Evolutionary conservation across 2,888 invertebrate species (phyloP), one percentile per base, ranked within the genome.

Genomic region (Heliconius sara): DNA sequence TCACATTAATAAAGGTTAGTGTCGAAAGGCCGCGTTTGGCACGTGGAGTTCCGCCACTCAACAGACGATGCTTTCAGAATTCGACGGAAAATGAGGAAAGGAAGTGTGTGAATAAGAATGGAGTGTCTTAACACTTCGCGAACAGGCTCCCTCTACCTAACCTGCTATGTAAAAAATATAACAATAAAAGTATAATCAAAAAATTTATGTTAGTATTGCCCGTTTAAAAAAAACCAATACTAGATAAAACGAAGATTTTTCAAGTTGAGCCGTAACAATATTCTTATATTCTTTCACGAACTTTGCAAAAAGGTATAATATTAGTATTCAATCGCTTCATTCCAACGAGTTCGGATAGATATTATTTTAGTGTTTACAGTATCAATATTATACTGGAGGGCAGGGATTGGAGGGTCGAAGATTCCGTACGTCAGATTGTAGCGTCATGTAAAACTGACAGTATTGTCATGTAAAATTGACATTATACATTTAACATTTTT

Each of bases 311-410:
- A 43, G 70, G 43, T 47, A 70, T 43, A 43, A 70, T 70, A 43
- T 43, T 47, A 27, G 43, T 43, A 70, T 70, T 47, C 43, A 70
- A 70, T 70, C 13, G 70, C 25, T 70, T 47, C 43, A 70, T 70
- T 47, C 25, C 13, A 16, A 27, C 25, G 25, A 25, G 70, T 2
- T 43, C 13, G 43, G 43, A 70, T 43, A 70, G 3, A 25, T 70
- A 70, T 70, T 43, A 39, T 68, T 65, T 65, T 70, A 25, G 70
- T 68, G 13, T 39, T 5, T 22, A n/a, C 67, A 39, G 67, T 70
- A 70, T n/a, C 43, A 70, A 70, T 43, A 70, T 70, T 27, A 5
- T 7, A 70, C 43, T 68, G 43, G 43, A 16, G 25, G 39, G 68
- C 68, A n/a, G 34, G 34, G 34, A 34, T 6, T 34, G 34, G 34